Evolutionary conservation across 2,888 invertebrate species (phyloP), one percentile per base, ranked within the genome.

Genomic region (Cyrtodaria siliqua): DNA sequence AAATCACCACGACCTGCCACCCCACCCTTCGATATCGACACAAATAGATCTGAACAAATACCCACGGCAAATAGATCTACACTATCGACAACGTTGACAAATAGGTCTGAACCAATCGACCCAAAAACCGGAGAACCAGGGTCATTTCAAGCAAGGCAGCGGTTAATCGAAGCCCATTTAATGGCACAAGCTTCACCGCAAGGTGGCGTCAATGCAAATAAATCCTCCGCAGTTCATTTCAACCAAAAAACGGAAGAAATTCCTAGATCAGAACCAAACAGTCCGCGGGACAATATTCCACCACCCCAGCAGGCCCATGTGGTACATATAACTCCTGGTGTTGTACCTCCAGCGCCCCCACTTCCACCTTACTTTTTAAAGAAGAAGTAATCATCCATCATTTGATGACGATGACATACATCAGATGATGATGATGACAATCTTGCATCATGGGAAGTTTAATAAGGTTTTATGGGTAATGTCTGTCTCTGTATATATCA

Each of bases 91-190:
- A 33, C 33, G 12, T 33, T 12, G 33, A 33, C 33, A 33, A 33
- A 33, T 8, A 61, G 67, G 57, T 75, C 74, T 14, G 24, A 44
- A n/a, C 57, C 74, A n/a, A 69, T 67, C 3, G 76, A 76, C 27
- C 69, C 80, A 14, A 47, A 53, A n/a, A 76, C 72, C n/a, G 80
- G 76, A 1, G 66, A 69, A 26, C 72, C 72, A 0, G 75, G 76
- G 3, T 76, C 80, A 12, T 80, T 80, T 24, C 69, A 80, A 40
- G 80, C 76, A 8, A 68, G 80, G 38, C 71, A 69, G 26, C 60
- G 76, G 4, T 49, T 80, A 2, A 80, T 80, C n/a, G 80, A 80
- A 59, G 72, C 72, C 29, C 76, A 76, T 66, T 44, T 80, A 44
- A 42, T 50, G 44, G 57, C 63, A 40, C 74, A 71, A 23, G 50